These are phyloP conservation scores for Amorpha juglandis DNA, from an alignment of 2,888 invertebrate species.

Conservation along the genomic window DNA sequence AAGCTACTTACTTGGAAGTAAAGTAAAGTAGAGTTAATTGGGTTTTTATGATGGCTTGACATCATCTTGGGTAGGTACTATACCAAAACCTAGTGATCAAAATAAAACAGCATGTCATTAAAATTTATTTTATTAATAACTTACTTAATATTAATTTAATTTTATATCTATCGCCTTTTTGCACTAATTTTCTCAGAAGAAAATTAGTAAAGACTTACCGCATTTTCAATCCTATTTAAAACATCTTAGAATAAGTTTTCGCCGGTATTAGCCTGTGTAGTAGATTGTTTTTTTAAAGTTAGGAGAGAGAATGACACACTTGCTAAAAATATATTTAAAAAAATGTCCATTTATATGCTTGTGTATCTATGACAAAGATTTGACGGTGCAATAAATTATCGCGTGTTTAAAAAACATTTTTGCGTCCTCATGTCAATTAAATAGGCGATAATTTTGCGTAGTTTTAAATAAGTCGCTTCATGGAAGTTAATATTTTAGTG, in stretches of 20 bases:
- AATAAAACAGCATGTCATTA: slow-evolving; percentile 29
- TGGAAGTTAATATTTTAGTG: neutral
- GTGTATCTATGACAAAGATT: neutral
- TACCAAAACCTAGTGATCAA: neutral
- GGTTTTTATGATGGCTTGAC: too few species aligned
- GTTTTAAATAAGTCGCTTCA: neutral
- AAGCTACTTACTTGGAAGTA: too few species aligned
- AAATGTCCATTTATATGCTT: too few species aligned
- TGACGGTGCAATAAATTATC: neutral
- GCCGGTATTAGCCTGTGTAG: neutral
- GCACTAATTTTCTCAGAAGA: slow-evolving; percentile 50
- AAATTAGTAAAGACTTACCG: slow-evolving; percentile 61
- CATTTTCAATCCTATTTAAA: slow-evolving; percentile 62
- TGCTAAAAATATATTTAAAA: neutral
- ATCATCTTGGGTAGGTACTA: too few species aligned
- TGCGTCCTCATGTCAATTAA: slow-evolving; percentile 14
- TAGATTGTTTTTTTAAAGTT: neutral
- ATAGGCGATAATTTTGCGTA: slow-evolving; percentile 4
- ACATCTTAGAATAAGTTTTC: slow-evolving; percentile 18
- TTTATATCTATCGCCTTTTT: slow-evolving; percentile 41
- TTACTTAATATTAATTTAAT: slow-evolving; percentile 33
- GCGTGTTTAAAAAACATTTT: slow-evolving; percentile 1
- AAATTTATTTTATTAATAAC: slow-evolving; percentile 33
- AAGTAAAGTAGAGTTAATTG: too few species aligned
- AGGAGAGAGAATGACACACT: neutral